Base-by-base conservation (phyloP, 2,797 vertebrate species). In the Myotis vivesi region DNA sequence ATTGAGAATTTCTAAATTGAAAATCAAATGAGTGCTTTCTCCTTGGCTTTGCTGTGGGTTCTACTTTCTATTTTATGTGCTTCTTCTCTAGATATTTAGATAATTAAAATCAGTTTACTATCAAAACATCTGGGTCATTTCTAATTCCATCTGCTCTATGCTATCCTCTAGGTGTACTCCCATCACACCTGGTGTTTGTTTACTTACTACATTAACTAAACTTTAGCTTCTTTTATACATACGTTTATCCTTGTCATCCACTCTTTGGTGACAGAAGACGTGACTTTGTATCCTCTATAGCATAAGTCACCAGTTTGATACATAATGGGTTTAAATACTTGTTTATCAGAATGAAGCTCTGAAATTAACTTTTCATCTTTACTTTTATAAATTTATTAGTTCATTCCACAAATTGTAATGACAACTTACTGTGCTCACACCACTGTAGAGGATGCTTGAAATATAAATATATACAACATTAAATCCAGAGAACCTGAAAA, bases 401-500 rank as follows among this genome's bases (percentile, higher is more conserved):
- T 95, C 68, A 44, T 59, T 38, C 51, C 49, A 80, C 12, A 92
- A 77, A 44, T 8, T 73, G 19, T 33, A 75, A 44, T 36, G 33
- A 75, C 59, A 5, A 23, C 2, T 8, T 79, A 8, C 12, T 49
- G n/a, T 82, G 28, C 68, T 8, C 22, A 81, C 6, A 51, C 10
- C 13, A 25, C 19, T 69, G 11, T 71, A 33, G 20, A 62, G 71
- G 71, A 59, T n/a, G n/a, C n/a, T 82, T 59, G 9, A 55, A 15
- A 53, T n/a, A 38, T 55, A 66, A 66, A 41, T 36, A 77, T 17
- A 3, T 22, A 8, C 3, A 77, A 44, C 6, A 17, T 12, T 30
- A 44, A 91, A 91, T 59, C 22, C 36, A 77, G 15, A 69, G 9
- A 81, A 38, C 73, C 22, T 44, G 17, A 44, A 86, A 94, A 83